Percentiles rank a stretch among this genome's conserved stretches.
Conservation (phyloP, 2,888 invertebrate species). For the Cantharis lateralis region DNA sequence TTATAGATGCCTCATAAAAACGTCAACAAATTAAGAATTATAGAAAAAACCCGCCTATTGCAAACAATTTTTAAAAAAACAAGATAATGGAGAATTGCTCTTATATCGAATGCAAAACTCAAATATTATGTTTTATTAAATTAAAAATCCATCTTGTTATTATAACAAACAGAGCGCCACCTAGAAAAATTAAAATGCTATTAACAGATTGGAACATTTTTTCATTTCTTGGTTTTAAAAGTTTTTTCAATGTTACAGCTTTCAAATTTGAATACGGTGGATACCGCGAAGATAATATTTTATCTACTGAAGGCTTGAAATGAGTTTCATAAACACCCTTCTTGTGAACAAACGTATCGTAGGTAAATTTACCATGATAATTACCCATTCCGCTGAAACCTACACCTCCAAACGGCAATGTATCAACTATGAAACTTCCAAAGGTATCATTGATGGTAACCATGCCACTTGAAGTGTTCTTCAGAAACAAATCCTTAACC, state of each 20-base stretch:
- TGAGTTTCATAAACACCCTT: conserved; percentile 78
- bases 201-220: conserved; percentile 66
- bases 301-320: conserved; percentile 71
- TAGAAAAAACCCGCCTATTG: no score
- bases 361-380: conserved; percentile 90
- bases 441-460: conserved; percentile 85
- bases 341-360: conserved; percentile 92
- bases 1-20: no score
- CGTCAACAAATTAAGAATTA: no score
- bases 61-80: no score
- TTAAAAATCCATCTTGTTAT: not conserved
- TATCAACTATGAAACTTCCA: conserved; percentile 83
- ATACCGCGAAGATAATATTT: conserved; percentile 71
- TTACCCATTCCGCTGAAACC: conserved; percentile 92
- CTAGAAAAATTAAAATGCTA: conserved; percentile 48
- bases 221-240: conserved; percentile 69
- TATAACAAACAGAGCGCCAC: conserved; percentile 16
- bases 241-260: conserved; percentile 40
- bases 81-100: not conserved
- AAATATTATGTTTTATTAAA: no score
- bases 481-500: conserved; percentile 65
- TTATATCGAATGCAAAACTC: not conserved
- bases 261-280: conserved; percentile 70
- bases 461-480: conserved; percentile 79
- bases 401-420: conserved; percentile 96